A percentile compares a stretch with the other conserved stretches of the same genome.
Conservation (phyloP, 2,888 invertebrate genomes). For the Nymphalis urticae region DNA sequence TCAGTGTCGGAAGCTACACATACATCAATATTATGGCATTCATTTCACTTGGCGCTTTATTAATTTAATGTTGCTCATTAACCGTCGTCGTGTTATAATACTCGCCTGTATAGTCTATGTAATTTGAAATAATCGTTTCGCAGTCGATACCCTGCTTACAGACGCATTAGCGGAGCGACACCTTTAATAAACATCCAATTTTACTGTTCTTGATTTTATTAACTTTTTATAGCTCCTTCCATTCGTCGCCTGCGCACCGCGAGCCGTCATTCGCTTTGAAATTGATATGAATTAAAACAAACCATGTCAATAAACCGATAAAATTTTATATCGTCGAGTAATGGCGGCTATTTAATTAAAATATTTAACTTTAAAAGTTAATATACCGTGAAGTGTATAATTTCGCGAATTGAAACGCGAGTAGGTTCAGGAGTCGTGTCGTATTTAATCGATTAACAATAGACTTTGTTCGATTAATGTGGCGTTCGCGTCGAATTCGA, state of each 20-base stretch:
- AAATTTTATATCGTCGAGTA: slow-evolving; percentile 38
- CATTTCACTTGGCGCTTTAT: no score
- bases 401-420: slow-evolving; percentile 13
- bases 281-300: slow-evolving; percentile 35
- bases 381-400: slow-evolving; percentile 33
- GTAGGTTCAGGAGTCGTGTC: slow-evolving; percentile 6
- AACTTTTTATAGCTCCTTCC: slow-evolving; percentile 22
- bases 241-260: slow-evolving; percentile 19
- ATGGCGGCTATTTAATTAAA: slow-evolving; percentile 40
- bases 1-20: no score
- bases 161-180: slow-evolving; percentile 24
- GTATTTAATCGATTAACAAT: slow-evolving; percentile 26
- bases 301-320: slow-evolving; percentile 36
- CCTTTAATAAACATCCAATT: slow-evolving; percentile 34
- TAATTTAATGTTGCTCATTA: background rate
- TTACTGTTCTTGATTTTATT: slow-evolving; percentile 31
- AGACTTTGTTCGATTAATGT: slow-evolving; percentile 18
- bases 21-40: no score
- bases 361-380: slow-evolving; percentile 39
- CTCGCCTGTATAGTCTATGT: background rate
- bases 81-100: background rate
- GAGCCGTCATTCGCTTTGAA: slow-evolving; percentile 18
- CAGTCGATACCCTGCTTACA: slow-evolving; percentile 27
- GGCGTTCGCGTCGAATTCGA: background rate
- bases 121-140: slow-evolving; percentile 8